Evolutionary conservation across 2,113 vertebrate species (phyloP).

Genomic region (Cyphomyrus discorhynchus): DNA sequence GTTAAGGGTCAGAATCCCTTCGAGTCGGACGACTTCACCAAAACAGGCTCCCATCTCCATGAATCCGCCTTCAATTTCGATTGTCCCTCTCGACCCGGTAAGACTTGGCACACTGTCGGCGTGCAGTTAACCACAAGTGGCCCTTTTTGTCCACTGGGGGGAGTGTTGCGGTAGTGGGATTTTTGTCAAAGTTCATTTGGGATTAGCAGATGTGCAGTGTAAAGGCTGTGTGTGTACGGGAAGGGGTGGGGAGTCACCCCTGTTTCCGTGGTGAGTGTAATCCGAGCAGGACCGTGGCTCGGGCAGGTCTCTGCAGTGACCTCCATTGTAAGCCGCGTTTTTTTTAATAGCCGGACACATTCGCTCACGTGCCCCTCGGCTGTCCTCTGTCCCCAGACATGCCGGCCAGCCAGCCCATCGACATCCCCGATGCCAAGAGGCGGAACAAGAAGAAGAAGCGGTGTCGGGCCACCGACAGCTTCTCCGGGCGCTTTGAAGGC

Average conservation of each 20-base stretch:
- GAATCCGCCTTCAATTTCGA: conserved; percentile 81
- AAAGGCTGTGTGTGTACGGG: neutral
- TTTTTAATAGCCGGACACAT: neutral
- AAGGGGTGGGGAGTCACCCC: neutral
- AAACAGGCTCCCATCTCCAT: conserved; percentile 64
- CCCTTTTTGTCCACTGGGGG: neutral
- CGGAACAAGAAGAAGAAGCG: conserved; percentile 97
- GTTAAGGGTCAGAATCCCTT: conserved; percentile 88
- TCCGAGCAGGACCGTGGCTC: neutral
- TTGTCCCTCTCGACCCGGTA: conserved; percentile 77
- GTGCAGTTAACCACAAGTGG: neutral
- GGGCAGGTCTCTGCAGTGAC: neutral
- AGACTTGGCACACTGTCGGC: conserved; percentile 34
- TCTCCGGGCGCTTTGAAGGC: conserved; percentile 93
- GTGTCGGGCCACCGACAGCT: conserved; percentile 92
- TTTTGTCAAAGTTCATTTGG: neutral
- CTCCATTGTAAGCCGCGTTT: neutral
- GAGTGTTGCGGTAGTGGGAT: neutral
- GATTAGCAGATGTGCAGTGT: neutral
- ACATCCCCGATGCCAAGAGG: conserved; percentile 93
- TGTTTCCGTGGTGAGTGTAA: neutral
- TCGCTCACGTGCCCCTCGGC: neutral
- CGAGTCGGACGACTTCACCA: conserved; percentile 69
- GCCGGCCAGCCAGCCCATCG: conserved; percentile 87
- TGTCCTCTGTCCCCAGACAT: conserved; percentile 62